Percentiles rank a stretch among this genome's conserved stretches.
Evolutionary conservation across 2,113 vertebrate species (phyloP).

Genomic region (Eurypyga helias): DNA sequence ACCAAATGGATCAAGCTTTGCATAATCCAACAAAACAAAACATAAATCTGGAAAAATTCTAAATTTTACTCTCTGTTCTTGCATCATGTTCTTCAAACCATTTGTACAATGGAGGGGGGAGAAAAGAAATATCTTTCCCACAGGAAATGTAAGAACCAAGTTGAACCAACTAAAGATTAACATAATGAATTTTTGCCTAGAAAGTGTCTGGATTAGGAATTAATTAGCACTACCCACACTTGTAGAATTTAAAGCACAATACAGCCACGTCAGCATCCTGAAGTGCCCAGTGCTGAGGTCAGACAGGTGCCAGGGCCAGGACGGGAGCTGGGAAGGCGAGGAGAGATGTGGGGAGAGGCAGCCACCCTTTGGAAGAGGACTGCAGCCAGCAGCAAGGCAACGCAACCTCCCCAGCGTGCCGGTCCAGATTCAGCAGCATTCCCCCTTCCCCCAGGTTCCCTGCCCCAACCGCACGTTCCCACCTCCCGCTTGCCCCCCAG

Average conservation of each 20-base stretch:
- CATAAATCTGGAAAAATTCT: accelerated
- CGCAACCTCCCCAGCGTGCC: background rate
- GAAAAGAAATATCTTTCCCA: too few relatives aligned
- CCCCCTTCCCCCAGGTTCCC: background rate
- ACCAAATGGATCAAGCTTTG: background rate
- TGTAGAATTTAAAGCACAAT: background rate
- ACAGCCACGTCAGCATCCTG: background rate
- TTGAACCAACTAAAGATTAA: background rate
- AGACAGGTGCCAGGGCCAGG: accelerated
- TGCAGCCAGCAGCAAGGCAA: background rate
- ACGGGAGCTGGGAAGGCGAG: accelerated
- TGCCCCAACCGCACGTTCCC: background rate
- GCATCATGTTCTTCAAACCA: too few relatives aligned
- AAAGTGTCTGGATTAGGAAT: background rate
- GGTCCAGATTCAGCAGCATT: background rate
- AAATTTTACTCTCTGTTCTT: background rate
- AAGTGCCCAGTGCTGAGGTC: accelerated
- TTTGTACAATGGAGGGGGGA: accelerated
- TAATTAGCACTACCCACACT: background rate
- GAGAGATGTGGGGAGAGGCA: background rate
- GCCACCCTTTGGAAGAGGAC: background rate
- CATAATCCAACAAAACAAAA: background rate
- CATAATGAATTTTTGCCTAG: accelerated
- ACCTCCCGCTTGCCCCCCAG: background rate
- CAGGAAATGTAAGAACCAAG: background rate